Base-by-base conservation (phyloP, 2,888 invertebrate genomes). In the Opisthograptis luteolata region DNA sequence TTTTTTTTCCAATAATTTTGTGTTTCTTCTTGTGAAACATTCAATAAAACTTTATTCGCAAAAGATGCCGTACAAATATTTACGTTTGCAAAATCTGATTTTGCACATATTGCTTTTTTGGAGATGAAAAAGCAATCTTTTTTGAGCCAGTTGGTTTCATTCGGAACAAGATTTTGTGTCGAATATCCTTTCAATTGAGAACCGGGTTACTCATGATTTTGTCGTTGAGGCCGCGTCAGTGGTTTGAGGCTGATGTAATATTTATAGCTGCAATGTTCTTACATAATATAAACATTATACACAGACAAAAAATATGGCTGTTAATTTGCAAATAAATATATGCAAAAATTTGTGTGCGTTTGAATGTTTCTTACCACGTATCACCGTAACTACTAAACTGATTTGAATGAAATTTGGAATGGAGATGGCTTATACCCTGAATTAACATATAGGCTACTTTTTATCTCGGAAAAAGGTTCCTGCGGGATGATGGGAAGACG, bases 121-220 rank as follows among this genome's bases (percentile, higher is more conserved):
- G 24, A 10, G 34, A 47, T 45, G 47, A 48, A 51, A 59, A 60
- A 54, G 41, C 54, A 48, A 58, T 61, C 39, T 56, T 48, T 51
- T 51, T 50, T 48, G 43, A 32, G 27, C 15, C 50, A 54, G 52
- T 55, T 56, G 49, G 54, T 56, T 55, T 52, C 52, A 40, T 45
- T 37, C 10, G 50, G 44, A 55, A 55, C 50, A 50, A 40, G 46
- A 49, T 56, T 58, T 60, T 58, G 55, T 61, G 58, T 61, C 52
- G 30, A 61, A 58, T 48, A 50, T 54, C 35, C 49, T 36, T 56
- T 50, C 42, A 41, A 48, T 54, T 54, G 37, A 37, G 32, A 30
- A 31, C 28, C 6, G 42, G 37, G 17, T 15, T 22, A 30, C 48
- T 52, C 34, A 52, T 58, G 47, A 52, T 50, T 61, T 52, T 47